Percentiles rank a stretch among this genome's conserved stretches.
Evolutionary conservation across 2,113 vertebrate species (phyloP).

Genomic region (Paradoxurus hermaphroditus): DNA sequence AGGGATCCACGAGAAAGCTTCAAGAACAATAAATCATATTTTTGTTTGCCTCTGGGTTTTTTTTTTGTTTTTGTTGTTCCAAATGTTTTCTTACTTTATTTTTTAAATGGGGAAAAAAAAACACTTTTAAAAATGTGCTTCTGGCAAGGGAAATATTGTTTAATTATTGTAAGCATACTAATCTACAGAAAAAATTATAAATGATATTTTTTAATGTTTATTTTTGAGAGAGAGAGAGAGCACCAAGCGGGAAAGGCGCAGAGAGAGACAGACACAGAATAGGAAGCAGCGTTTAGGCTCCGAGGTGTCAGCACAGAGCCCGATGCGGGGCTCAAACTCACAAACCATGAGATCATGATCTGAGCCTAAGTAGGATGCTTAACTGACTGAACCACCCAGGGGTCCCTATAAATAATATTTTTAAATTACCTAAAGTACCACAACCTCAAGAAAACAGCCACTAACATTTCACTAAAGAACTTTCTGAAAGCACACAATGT

Average conservation of each 20-base stretch:
- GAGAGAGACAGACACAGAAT: no score
- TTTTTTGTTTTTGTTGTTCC: no score
- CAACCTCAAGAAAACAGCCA: not conserved
- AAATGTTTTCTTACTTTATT: not conserved
- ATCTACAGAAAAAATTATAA: slow-evolving; percentile 4
- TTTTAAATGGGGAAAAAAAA: slow-evolving; percentile 18
- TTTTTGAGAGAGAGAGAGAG: no score
- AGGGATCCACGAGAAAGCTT: not conserved
- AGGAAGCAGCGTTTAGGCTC: no score
- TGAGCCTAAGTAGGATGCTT: no score
- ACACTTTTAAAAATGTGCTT: not conserved
- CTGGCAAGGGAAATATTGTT: not conserved
- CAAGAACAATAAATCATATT: not conserved
- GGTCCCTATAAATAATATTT: not conserved
- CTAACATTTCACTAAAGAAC: not conserved
- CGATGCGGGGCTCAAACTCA: no score
- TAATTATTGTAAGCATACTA: slow-evolving; percentile 11
- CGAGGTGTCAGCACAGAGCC: no score
- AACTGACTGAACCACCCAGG: no score
- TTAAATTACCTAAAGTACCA: not conserved
- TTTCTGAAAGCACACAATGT: not conserved
- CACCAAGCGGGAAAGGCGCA: no score
- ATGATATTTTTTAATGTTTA: no score
- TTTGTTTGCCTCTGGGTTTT: not conserved
- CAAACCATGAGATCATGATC: no score